Evolutionary conservation across 2,113 vertebrate genomes (phyloP).

Genomic region (Tonatia bakeri): DNA sequence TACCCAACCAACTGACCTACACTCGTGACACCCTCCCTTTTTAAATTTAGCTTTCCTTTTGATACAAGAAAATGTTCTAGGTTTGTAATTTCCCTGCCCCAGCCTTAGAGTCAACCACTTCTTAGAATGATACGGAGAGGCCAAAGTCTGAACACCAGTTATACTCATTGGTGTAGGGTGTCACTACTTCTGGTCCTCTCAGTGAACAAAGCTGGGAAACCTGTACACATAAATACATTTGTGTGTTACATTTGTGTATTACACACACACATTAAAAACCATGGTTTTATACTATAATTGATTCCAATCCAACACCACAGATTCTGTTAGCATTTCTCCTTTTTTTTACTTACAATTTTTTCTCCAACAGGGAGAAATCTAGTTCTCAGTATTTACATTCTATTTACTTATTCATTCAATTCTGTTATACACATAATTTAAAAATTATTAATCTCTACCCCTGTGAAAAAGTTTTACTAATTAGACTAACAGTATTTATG

Average conservation of each 20-base stretch:
- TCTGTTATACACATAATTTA: not conserved
- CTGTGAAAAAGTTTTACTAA: not conserved
- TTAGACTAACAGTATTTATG: not conserved
- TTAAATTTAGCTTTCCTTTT: not conserved
- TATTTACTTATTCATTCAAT: not conserved
- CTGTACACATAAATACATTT: not conserved
- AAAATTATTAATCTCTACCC: not conserved
- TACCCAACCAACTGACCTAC: too few species aligned
- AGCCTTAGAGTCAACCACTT: not conserved
- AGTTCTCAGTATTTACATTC: not conserved
- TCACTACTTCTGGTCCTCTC: not conserved
- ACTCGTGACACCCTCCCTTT: too few species aligned
- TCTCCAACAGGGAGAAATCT: not conserved
- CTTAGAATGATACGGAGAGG: not conserved
- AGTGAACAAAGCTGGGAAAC: not conserved
- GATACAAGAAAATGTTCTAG: not conserved
- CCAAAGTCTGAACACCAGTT: not conserved
- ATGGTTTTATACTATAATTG: not conserved
- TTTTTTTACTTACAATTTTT: not conserved
- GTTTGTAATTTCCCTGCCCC: not conserved
- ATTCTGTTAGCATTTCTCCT: not conserved
- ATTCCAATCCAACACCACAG: not conserved
- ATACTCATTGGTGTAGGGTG: not conserved
- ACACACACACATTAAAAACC: not conserved
- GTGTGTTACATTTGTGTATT: not conserved